Percentiles rank a stretch among this genome's conserved stretches.
Conservation (phyloP, 2,113 vertebrate genomes). For the Danio rerio region GRCz12tu NC_133194.1:8287501-8288000, state of each 20-base stretch:
- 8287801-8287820: slow-evolving; percentile 68
- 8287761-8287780: slow-evolving; percentile 58
- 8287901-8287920: background rate
- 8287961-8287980: too few species aligned
- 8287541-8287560: slow-evolving; percentile 69
- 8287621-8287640: background rate
- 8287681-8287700: slow-evolving; percentile 15
- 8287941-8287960: too few species aligned
- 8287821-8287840: slow-evolving; percentile 56
- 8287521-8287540: slow-evolving; percentile 49
- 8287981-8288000: too few species aligned
- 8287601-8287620: slow-evolving; percentile 7
- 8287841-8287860: background rate
- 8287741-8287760: background rate
- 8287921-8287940: background rate
- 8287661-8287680: background rate
- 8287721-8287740: background rate
- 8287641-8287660: background rate
- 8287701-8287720: background rate
- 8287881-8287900: background rate
- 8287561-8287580: slow-evolving; percentile 60
- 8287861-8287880: slow-evolving; percentile 14
- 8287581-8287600: slow-evolving; percentile 59
- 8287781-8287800: slow-evolving; percentile 45
- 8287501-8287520: background rate